Evolutionary conservation across 2,113 vertebrate species (phyloP).

Genomic region (Hyperoodon ampullatus): DNA sequence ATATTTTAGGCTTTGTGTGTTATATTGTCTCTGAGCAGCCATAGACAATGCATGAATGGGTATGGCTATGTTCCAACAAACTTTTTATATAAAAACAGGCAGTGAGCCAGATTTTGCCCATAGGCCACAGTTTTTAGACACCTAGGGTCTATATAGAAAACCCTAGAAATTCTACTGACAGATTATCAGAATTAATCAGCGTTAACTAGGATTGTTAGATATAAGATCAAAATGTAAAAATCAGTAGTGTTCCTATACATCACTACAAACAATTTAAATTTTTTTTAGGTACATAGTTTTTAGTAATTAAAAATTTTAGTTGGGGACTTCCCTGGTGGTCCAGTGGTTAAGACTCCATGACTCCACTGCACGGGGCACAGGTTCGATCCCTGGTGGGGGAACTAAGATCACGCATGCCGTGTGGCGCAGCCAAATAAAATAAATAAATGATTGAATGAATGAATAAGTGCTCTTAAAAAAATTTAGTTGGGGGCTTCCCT

Average conservation of each 20-base stretch:
- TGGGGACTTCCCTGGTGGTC: neutral
- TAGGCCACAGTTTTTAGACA: neutral
- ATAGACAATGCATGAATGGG: neutral
- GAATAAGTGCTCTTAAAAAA: neutral
- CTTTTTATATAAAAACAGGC: neutral
- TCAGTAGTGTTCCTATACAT: neutral
- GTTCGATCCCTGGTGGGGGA: neutral
- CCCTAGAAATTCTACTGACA: constrained; percentile 3
- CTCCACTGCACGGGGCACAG: neutral
- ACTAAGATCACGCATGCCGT: neutral
- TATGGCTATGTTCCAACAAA: constrained; percentile 7
- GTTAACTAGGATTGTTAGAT: neutral
- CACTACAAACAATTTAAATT: neutral
- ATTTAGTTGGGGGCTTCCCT: neutral
- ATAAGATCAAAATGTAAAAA: neutral
- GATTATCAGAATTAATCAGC: constrained; percentile 33
- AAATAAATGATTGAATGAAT: neutral
- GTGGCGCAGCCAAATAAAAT: neutral
- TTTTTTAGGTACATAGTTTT: neutral
- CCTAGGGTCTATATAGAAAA: constrained; percentile 14
- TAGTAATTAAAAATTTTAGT: neutral
- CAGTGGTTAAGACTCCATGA: neutral
- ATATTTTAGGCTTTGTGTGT: constrained; percentile 1
- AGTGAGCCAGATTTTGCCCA: neutral
- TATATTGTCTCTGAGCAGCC: neutral